A percentile compares a stretch with the other conserved stretches of the same genome.
These are phyloP conservation scores for Rhimphoctona megacephalus DNA, from an alignment of 2,888 invertebrate genomes.

Conservation along the genomic window DNA sequence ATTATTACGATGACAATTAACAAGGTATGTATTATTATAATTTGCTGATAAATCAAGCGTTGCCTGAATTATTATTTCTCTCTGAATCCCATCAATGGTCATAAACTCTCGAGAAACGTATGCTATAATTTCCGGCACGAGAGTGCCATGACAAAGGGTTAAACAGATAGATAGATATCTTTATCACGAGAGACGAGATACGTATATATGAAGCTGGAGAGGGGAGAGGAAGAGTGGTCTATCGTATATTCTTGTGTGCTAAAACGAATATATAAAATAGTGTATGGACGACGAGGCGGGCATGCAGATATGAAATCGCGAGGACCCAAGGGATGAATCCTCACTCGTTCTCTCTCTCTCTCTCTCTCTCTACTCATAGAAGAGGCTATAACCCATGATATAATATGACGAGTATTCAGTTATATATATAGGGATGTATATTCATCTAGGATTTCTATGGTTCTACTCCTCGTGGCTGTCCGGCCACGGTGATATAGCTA, in stretches of 20 bases:
- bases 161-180: constrained; percentile 7
- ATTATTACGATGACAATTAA: not conserved
- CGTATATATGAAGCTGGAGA: not conserved
- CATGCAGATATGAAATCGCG: constrained; percentile 59
- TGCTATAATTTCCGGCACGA: not conserved
- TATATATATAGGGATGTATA: constrained; percentile 34
- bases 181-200: constrained; percentile 23
- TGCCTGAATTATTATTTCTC: not conserved
- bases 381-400: constrained; percentile 62
- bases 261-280: constrained; percentile 52
- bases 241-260: constrained; percentile 7
- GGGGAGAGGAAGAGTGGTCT: not conserved
- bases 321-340: constrained; percentile 38
- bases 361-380: constrained; percentile 8
- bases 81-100: not conserved
- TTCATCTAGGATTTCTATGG: constrained; percentile 62
- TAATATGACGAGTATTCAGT: constrained; percentile 53
- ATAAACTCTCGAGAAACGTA: not conserved
- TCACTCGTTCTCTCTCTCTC: constrained; percentile 14
- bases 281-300: constrained; percentile 17
- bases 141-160: constrained; percentile 10
- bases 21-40: not conserved
- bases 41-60: not conserved
- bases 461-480: constrained; percentile 54
- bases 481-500: constrained; percentile 56